Evolutionary conservation across 2,113 vertebrate species (phyloP).

Genomic region (Corydoras sp.): DNA sequence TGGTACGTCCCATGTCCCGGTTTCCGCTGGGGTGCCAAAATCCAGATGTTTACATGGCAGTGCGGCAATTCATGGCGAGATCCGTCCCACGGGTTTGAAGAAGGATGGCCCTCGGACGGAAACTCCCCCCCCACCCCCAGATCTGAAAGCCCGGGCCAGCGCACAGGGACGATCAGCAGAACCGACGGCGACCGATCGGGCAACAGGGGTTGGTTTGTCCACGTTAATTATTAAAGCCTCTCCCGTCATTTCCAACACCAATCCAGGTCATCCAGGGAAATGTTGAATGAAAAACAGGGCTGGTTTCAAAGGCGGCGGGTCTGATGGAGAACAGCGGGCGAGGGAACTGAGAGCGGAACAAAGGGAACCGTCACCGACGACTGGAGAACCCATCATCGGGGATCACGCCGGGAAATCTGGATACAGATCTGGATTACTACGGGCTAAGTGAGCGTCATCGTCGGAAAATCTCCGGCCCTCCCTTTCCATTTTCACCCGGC

Average conservation of each 20-base stretch:
- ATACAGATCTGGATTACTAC: constrained; percentile 36
- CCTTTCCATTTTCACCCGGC: background rate
- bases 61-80: constrained; percentile 59
- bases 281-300: constrained; percentile 40
- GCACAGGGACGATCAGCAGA: constrained; percentile 33
- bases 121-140: constrained; percentile 60
- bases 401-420: constrained; percentile 31
- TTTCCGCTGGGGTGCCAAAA: constrained; percentile 46
- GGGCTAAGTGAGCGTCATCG: constrained; percentile 28
- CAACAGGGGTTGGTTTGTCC: constrained; percentile 63
- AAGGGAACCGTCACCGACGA: constrained; percentile 10
- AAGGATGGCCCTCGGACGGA: constrained; percentile 62
- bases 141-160: constrained; percentile 22
- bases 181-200: constrained; percentile 33
- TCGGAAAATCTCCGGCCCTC: constrained; percentile 38
- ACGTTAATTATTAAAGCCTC: constrained; percentile 56
- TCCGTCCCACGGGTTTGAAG: constrained; percentile 55
- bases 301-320: constrained; percentile 29
- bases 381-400: constrained; percentile 27
- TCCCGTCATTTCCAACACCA: constrained; percentile 48
- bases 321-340: background rate
- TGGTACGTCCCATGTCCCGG: constrained; percentile 27
- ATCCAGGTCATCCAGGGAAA: constrained; percentile 45
- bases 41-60: constrained; percentile 63
- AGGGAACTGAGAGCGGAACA: constrained; percentile 5